Evolutionary conservation across 2,888 invertebrate species (phyloP).

Genomic region (Melanostoma mellinum): DNA sequence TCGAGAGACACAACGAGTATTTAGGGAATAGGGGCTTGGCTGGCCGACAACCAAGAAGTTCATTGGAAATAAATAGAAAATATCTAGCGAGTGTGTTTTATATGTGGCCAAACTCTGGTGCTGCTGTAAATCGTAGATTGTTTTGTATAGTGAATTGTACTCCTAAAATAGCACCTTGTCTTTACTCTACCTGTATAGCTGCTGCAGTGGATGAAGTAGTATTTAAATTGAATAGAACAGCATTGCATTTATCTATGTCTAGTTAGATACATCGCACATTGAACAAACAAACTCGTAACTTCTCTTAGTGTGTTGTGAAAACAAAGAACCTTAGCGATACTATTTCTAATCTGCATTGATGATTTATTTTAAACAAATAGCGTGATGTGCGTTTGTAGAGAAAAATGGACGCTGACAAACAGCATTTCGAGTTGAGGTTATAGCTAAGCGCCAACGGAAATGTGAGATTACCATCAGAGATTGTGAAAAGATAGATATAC

Average conservation of each 20-base stretch:
- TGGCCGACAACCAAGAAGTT: constrained; percentile 68
- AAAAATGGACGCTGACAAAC: constrained; percentile 25
- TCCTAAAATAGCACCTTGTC: constrained; percentile 51
- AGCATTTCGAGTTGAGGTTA: constrained; percentile 42
- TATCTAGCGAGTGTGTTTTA: constrained; percentile 48
- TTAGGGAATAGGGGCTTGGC: constrained; percentile 70
- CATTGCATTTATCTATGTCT: constrained; percentile 32
- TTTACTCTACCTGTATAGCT: constrained; percentile 18
- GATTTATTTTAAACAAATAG: constrained; percentile 66
- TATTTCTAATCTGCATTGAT: constrained; percentile 48
- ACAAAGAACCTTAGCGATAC: constrained; percentile 30
- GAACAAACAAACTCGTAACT: constrained; percentile 48
- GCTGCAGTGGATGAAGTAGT: constrained; percentile 41
- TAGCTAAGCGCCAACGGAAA: constrained; percentile 52
- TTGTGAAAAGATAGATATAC: no score
- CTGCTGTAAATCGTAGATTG: not conserved
- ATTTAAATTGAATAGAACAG: not conserved
- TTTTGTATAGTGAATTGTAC: constrained; percentile 18
- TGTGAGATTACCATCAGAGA: not conserved
- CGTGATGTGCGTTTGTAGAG: constrained; percentile 51
- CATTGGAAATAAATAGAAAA: constrained; percentile 58
- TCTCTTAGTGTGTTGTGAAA: constrained; percentile 17
- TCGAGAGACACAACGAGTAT: constrained; percentile 30
- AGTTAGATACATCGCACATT: constrained; percentile 45
- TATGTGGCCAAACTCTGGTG: constrained; percentile 49